A percentile compares a stretch with the other conserved stretches of the same genome.
phyloP scores from a whole-genome alignment of 2,888 invertebrate species.

The Isotomurus palustris region DNA sequence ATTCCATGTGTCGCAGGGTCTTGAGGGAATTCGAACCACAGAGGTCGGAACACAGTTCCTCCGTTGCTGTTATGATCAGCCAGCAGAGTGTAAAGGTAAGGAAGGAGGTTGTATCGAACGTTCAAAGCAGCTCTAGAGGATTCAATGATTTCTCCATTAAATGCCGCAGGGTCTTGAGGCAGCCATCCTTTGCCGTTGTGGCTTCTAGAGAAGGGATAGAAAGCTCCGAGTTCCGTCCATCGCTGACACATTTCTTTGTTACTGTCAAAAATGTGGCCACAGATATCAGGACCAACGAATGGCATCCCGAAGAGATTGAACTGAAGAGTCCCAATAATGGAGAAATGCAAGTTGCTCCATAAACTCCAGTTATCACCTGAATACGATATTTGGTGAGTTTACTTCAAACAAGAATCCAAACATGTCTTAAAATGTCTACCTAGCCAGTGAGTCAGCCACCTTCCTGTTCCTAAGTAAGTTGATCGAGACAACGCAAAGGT shows the following conservation, averaged over 20 bases:
- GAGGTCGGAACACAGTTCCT: slow-evolving; percentile 21
- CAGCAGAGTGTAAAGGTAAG: slow-evolving; percentile 75
- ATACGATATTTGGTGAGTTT: too few species aligned
- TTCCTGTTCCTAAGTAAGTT: slow-evolving; percentile 69
- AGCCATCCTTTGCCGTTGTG: slow-evolving; percentile 46
- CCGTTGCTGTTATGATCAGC: slow-evolving; percentile 65
- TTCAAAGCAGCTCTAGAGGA: slow-evolving; percentile 63
- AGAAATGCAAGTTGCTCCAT: slow-evolving; percentile 46
- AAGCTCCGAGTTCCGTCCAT: slow-evolving; percentile 54
- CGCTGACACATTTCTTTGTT: slow-evolving; percentile 52
- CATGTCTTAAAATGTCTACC: too few species aligned
- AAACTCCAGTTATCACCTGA: slow-evolving; percentile 45
- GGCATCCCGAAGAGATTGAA: slow-evolving; percentile 49
- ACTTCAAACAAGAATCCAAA: too few species aligned
- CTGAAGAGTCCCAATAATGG: slow-evolving; percentile 49
- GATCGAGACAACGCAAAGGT: slow-evolving; percentile 74
- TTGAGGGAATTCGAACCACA: slow-evolving; percentile 45
- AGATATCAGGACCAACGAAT: slow-evolving; percentile 46
- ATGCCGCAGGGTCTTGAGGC: slow-evolving; percentile 72
- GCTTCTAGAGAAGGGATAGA: slow-evolving; percentile 51
- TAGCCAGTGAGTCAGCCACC: slow-evolving; percentile 53
- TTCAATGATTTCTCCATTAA: slow-evolving; percentile 62
- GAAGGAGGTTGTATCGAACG: slow-evolving; percentile 67
- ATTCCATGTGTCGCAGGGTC: slow-evolving; percentile 43
- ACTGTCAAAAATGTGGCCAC: slow-evolving; percentile 45